These are phyloP conservation scores for Scylla paramamosain DNA, from an alignment of 1,140 invertebrate species.

Conservation along the genomic window DNA sequence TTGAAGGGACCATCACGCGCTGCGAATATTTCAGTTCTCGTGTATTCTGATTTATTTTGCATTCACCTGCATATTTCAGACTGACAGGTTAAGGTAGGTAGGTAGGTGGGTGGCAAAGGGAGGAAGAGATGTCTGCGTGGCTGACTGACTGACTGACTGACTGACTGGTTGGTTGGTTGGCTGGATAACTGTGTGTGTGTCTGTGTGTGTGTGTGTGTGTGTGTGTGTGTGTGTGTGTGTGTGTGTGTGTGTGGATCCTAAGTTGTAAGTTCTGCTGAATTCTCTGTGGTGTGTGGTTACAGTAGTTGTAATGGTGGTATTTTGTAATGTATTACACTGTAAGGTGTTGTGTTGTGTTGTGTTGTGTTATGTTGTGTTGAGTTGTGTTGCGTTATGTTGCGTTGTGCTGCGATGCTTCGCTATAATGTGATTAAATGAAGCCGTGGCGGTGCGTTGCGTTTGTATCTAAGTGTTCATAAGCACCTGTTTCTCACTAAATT, in stretches of 20 bases:
- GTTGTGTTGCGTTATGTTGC: background rate
- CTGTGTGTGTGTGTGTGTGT: background rate
- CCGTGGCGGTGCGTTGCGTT: no score
- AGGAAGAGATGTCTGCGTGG: background rate
- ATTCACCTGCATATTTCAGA: constrained; percentile 26
- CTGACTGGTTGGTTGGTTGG: no score
- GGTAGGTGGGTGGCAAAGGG: background rate
- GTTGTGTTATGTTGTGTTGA: background rate
- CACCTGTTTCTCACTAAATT: no score
- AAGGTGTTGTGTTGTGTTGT: background rate
- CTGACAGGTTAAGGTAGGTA: background rate
- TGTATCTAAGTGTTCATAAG: no score
- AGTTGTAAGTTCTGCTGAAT: background rate
- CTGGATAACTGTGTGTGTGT: background rate
- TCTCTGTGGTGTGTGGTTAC: background rate
- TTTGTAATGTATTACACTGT: no score
- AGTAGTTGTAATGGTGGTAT: background rate
- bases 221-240: background rate
- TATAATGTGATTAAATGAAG: no score
- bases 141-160: no score
- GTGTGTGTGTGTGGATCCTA: background rate
- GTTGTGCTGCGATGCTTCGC: background rate
- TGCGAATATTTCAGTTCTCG: constrained; percentile 1
- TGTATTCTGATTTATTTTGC: constrained; percentile 1
- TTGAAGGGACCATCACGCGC: constrained; percentile 3